Conservation (phyloP, 2,797 vertebrate species). For the Hypotaenidia philippensis region DNA sequence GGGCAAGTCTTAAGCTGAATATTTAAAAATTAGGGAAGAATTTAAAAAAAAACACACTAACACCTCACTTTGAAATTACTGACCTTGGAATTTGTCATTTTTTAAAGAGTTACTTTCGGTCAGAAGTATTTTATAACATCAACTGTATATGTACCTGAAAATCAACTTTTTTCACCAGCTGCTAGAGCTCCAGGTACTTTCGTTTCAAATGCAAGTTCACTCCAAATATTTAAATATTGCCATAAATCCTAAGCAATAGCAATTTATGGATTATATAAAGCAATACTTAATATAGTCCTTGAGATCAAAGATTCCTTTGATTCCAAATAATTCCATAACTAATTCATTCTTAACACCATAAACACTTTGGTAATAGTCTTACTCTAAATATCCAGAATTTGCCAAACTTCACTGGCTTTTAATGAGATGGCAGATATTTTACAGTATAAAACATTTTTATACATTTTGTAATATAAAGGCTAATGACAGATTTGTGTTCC, state of each 20-base stretch:
- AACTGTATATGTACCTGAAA: neutral
- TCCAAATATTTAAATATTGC: neutral
- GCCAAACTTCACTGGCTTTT: slow-evolving; percentile 52
- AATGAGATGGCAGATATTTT: slow-evolving; percentile 51
- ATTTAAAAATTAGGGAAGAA: neutral
- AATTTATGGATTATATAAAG: neutral
- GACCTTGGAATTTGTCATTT: neutral
- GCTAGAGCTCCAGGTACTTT: neutral
- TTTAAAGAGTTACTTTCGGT: neutral
- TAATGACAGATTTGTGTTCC: slow-evolving; percentile 51
- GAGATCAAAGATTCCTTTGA: slow-evolving; percentile 11
- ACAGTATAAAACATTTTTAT: neutral
- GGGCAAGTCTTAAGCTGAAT: neutral
- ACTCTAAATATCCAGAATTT: slow-evolving; percentile 17
- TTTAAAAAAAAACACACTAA: neutral
- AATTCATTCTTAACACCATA: neutral
- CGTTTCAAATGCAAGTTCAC: neutral
- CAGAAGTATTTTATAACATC: neutral
- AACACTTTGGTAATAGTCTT: slow-evolving; percentile 23
- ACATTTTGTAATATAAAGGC: slow-evolving; percentile 21
- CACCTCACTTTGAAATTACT: neutral
- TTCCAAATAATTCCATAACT: neutral
- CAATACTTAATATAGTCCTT: neutral
- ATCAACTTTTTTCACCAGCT: neutral
- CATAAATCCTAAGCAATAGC: neutral